Evolutionary conservation across 2,113 vertebrate species (phyloP), one percentile per base, ranked within the genome.

Genomic region (Turdus rufiventris): DNA sequence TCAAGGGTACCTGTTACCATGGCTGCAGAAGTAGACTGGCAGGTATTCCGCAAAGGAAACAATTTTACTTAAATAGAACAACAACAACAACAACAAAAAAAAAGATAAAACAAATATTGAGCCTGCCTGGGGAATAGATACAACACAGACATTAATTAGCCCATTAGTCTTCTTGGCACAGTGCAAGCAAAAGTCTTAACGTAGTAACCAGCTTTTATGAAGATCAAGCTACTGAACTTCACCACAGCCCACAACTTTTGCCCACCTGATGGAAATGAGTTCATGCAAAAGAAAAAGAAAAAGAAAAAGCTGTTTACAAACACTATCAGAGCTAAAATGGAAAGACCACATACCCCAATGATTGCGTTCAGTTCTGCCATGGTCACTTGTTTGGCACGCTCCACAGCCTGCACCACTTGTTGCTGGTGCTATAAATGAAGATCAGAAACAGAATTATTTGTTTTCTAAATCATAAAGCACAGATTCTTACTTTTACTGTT

Each of bases 341-440:
- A 99, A 99, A 98, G 99, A 98, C 97, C 98, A 99, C 99, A 98
- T 99, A 99, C 99, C 99, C 99, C 99, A 98, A 99, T 99, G 98
- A 99, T 99, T 94, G 99, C 99, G 96, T 99, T 99, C 98, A 99
- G 98, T 97, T 99, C 99, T 90, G 99, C 99, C 99, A 99, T 99
- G 98, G 99, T 99, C 97, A 99, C 99, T 98, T 99, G 99, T 97
- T 99, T 99, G 98, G 99, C 99, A 97, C 99, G 98, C 98, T 99
- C 99, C 97, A 99, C 99, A 97, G 99, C 99, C 98, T 99, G 99
- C 98, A 99, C 99, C 97, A 99, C 99, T 98, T 99, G 99, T 97
- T 99, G 99, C 97, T 99, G 99, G 98, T 99, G 99, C 99, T 99
- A 97, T 88, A 97, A 98, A 97, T 96, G 97, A 97, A 97, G 98